A percentile compares a stretch with the other conserved stretches of the same genome.
Evolutionary conservation across 2,888 invertebrate species (phyloP).

Genomic region (Xanthorhoe designata): DNA sequence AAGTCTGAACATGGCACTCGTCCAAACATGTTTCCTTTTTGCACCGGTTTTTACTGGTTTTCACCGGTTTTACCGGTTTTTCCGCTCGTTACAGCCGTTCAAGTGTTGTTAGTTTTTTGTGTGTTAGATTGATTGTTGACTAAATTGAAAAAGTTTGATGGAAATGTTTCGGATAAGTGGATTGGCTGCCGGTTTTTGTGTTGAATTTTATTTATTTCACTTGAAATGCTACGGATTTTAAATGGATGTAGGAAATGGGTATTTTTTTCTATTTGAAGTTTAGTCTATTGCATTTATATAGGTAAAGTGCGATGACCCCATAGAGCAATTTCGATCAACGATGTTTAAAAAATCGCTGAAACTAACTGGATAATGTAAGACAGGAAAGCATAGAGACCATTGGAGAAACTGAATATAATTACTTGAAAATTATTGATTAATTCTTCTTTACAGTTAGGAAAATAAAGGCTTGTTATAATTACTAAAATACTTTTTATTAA

Average conservation of each 20-base stretch:
- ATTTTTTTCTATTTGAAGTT: background rate
- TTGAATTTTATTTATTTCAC: constrained; percentile 22
- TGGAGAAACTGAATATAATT: too few species aligned
- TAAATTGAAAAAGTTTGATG: constrained; percentile 37
- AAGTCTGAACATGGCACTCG: constrained; percentile 39
- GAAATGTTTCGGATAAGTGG: constrained; percentile 30
- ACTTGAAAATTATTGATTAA: too few species aligned
- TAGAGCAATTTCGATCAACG: too few species aligned
- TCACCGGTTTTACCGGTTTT: constrained; percentile 32
- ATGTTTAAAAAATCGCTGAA: too few species aligned
- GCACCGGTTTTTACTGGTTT: constrained; percentile 31
- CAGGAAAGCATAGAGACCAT: too few species aligned
- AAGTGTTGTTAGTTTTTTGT: constrained; percentile 42
- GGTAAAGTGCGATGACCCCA: too few species aligned
- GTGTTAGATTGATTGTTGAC: constrained; percentile 40
- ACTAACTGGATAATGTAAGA: too few species aligned
- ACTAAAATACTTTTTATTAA: too few species aligned
- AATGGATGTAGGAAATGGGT: background rate
- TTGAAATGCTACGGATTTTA: constrained; percentile 1
- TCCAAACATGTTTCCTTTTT: constrained; percentile 40
- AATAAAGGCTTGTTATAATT: too few species aligned
- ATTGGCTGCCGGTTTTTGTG: constrained; percentile 21
- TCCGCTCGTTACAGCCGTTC: constrained; percentile 37
- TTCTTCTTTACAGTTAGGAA: too few species aligned
- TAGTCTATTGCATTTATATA: background rate